Conservation (phyloP, 2,888 invertebrate species). For the Morpho achilles region DNA sequence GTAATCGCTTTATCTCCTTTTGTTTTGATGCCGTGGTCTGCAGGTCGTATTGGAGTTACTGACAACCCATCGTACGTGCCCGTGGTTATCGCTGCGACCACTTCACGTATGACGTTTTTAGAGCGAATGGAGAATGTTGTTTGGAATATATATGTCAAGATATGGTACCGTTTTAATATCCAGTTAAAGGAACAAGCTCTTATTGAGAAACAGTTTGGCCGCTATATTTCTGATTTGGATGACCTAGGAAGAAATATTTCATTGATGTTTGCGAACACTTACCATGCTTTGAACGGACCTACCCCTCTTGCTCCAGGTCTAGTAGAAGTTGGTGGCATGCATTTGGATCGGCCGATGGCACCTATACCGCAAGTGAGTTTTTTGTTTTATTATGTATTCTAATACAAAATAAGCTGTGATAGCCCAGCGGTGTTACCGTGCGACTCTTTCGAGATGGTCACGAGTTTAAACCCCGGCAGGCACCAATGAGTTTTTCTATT, state of each 20-base stretch:
- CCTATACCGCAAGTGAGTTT: no score
- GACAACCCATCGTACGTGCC: slow-evolving; percentile 77
- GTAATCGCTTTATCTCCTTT: slow-evolving; percentile 78
- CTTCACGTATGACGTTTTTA: slow-evolving; percentile 66
- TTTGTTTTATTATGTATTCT: no score
- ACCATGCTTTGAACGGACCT: slow-evolving; percentile 75
- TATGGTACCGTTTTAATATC: no score
- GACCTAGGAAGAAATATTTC: slow-evolving; percentile 63
- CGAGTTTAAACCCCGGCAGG: no score
- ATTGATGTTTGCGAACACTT: slow-evolving; percentile 73
- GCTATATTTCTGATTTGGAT: slow-evolving; percentile 56
- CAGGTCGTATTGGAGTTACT: slow-evolving; percentile 60
- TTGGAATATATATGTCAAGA: no score
- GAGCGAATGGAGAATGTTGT: slow-evolving; percentile 64
- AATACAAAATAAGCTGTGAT: no score
- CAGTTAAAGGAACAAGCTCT: slow-evolving; percentile 28
- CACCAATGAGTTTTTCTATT: no score
- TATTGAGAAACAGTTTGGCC: slow-evolving; percentile 46
- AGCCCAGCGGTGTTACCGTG: no score
- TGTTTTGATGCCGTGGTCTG: slow-evolving; percentile 77
- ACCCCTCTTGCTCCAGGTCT: slow-evolving; percentile 77
- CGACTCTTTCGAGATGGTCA: no score
- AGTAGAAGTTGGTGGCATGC: slow-evolving; percentile 58
- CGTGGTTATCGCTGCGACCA: slow-evolving; percentile 68
- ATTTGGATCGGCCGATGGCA: no score